phyloP scores from a whole-genome alignment of 1,140 invertebrate species.

The Pseudomyrmex pallidus region DNA sequence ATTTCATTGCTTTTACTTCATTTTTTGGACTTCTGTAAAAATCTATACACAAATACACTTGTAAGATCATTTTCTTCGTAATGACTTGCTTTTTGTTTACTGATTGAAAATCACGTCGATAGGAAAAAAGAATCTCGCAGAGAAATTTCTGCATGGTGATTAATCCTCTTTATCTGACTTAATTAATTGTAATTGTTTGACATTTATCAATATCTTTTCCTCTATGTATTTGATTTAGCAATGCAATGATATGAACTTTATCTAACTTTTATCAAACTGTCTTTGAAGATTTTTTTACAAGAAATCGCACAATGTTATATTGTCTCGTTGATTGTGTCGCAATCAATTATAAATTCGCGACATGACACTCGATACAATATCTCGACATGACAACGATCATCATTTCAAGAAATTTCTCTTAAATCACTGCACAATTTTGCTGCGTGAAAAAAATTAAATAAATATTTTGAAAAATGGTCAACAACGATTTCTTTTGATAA shows the following conservation, averaged over 20 bases:
- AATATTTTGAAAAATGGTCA: conserved; percentile 11
- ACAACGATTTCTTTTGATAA: not conserved
- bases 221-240: not conserved
- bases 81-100: not conserved
- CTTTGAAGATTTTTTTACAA: not conserved
- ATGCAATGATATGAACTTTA: not conserved
- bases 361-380: conserved; percentile 6
- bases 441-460: not conserved
- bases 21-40: not conserved
- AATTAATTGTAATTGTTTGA: not conserved
- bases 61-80: not conserved
- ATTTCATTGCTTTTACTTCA: not conserved
- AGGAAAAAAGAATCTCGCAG: not conserved
- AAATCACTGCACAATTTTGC: not conserved
- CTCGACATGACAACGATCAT: not conserved
- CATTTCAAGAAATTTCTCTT: not conserved
- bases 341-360: not conserved
- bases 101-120: not conserved
- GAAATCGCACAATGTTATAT: not conserved
- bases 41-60: not conserved
- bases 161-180: not conserved
- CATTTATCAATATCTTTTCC: not conserved
- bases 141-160: not conserved
- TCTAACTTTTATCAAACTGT: not conserved
- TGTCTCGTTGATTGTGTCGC: not conserved